Evolutionary conservation across 2,113 vertebrate genomes (phyloP), one percentile per base, ranked within the genome.

Genomic region (Uropsilus gracilis): DNA sequence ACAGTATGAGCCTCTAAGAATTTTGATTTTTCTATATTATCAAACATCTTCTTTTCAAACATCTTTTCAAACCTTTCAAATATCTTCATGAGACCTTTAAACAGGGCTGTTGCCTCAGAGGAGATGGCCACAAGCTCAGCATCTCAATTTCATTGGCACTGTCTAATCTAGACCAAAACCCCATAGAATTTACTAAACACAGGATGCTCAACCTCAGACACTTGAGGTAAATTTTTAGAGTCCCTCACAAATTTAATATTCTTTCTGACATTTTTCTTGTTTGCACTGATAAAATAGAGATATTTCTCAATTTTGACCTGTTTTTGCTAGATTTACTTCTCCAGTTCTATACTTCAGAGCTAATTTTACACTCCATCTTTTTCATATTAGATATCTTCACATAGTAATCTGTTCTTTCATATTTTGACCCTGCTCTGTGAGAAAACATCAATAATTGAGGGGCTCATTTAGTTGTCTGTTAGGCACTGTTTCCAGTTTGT

Each of bases 11-110:
- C 72, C 18, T 46, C 75, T 85, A 89, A 63, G 72, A 94, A 91
- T 95, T 95, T 69, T 77, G 63, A 3, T 64, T 86, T 14, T 59
- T 77, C 86, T 91, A 20, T 39, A 73, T 88, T 93, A 75, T 64
- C 11, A n/a, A n/a, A n/a, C n/a, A n/a, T n/a, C n/a, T n/a, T n/a
- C n/a, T n/a, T n/a, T n/a, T n/a, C n/a, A n/a, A n/a, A n/a, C 55
- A 5, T 57, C 5, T 57, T 57, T 14, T 59, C 42, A 68, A 59
- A 55, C 20, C 68, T 84, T 85, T 91, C 48, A 85, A 39, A 88
- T 34, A 85, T 78, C 32, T 90, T 86, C 48, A 13, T 50, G 48
- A 50, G 48, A 14, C 16, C 44, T 81, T 92, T 83, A 77, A 53
- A 87, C 73, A 69, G 92, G 48, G 64, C 78, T 7, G 8, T 50